A percentile compares a stretch with the other conserved stretches of the same genome.
Conservation (phyloP, 2,113 vertebrate species). For the Dascyllus trimaculatus region DNA sequence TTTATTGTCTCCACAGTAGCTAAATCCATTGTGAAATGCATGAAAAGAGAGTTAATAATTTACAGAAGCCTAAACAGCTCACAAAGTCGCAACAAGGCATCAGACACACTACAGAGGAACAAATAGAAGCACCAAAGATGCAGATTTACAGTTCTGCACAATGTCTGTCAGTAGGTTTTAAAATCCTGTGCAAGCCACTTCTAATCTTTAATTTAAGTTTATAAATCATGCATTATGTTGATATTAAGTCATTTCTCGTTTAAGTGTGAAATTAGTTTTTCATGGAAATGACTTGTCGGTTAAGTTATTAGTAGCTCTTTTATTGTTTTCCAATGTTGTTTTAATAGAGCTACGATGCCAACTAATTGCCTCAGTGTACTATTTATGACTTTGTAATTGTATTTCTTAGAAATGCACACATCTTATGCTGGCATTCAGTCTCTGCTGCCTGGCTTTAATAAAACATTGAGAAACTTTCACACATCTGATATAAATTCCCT, state of each 20-base stretch:
- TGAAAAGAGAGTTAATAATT: conserved; percentile 35
- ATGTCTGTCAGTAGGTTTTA: too few relatives aligned
- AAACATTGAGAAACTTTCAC: background rate
- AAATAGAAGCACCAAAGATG: background rate
- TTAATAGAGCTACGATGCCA: background rate
- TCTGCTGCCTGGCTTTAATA: conserved; percentile 19
- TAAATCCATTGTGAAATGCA: conserved; percentile 5
- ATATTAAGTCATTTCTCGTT: background rate
- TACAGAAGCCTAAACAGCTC: background rate
- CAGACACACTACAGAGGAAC: background rate
- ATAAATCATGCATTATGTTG: conserved; percentile 8
- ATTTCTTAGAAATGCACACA: conserved; percentile 9
- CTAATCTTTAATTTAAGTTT: background rate
- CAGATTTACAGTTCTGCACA: background rate
- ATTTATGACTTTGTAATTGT: background rate
- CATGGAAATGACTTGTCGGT: too few relatives aligned
- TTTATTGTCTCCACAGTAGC: background rate
- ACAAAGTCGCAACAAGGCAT: background rate
- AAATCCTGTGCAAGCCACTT: background rate
- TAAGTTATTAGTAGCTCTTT: background rate
- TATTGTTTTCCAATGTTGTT: background rate
- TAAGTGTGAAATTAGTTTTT: background rate
- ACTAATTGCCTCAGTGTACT: background rate
- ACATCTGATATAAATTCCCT: conserved; percentile 5
- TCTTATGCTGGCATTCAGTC: conserved; percentile 8